Percentiles rank a stretch among this genome's conserved stretches.
These are phyloP conservation scores for Eristalis intricaria DNA, from an alignment of 2,888 invertebrate species.

Conservation along the genomic window DNA sequence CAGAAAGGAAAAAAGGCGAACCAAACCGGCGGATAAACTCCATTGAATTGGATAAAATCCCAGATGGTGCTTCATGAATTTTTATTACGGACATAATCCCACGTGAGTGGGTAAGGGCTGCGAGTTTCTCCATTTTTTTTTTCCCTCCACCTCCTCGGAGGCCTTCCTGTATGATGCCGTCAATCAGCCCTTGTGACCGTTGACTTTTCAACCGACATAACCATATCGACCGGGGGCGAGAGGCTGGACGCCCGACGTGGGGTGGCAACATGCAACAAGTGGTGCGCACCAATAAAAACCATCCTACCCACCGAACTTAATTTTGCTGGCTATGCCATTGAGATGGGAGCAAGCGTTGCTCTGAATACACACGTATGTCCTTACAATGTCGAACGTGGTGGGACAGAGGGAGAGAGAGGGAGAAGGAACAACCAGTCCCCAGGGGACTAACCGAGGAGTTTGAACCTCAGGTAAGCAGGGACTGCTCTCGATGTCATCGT, in stretches of 20 bases:
- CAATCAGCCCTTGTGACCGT: constrained; percentile 56
- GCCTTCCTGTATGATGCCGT: constrained; percentile 9
- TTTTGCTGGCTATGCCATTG: background rate
- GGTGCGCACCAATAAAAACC: constrained; percentile 54
- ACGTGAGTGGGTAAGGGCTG: constrained; percentile 34
- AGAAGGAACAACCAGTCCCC: background rate
- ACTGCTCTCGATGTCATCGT: constrained; percentile 10
- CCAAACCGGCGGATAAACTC: constrained; percentile 48
- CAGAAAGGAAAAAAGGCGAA: background rate
- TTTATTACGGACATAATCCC: constrained; percentile 59
- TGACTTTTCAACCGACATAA: constrained; percentile 35
- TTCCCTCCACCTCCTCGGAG: constrained; percentile 3
- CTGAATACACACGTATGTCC: background rate
- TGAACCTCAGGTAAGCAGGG: background rate
- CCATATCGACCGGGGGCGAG: too few species aligned
- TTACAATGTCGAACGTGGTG: background rate
- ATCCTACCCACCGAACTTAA: background rate
- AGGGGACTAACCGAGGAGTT: background rate
- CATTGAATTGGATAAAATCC: constrained; percentile 61
- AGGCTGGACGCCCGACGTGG: background rate
- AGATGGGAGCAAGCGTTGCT: background rate
- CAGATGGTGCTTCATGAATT: constrained; percentile 60
- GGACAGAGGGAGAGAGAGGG: too few species aligned
- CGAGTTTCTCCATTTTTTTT: constrained; percentile 5
- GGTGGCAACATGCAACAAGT: constrained; percentile 54